Evolutionary conservation across 1,140 invertebrate genomes (phyloP).

Genomic region (Drosophila yakuba): DNA sequence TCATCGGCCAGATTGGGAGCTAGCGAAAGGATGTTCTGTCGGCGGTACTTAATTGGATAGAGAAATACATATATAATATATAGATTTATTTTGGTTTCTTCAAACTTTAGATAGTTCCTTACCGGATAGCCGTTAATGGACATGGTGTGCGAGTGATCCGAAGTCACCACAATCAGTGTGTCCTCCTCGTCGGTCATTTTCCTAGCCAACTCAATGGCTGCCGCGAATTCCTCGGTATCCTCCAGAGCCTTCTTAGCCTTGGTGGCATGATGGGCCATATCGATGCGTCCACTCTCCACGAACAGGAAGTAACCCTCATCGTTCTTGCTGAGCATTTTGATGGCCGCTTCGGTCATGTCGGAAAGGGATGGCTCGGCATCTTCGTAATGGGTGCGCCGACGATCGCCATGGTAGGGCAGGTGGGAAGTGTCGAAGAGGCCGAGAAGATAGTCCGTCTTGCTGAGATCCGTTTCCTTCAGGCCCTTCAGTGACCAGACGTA

Average conservation of each 20-base stretch:
- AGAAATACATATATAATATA: neutral
- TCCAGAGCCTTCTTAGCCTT: conserved; percentile 91
- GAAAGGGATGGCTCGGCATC: conserved; percentile 88
- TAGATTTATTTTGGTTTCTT: neutral
- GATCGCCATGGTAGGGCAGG: conserved; percentile 85
- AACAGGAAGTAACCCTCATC: conserved; percentile 94
- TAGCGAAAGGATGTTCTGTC: conserved; percentile 87
- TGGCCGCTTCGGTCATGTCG: conserved; percentile 93
- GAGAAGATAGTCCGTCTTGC: conserved; percentile 89
- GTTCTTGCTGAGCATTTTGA: conserved; percentile 91
- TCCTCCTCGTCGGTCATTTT: conserved; percentile 89
- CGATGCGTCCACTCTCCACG: conserved; percentile 94
- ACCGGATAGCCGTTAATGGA: conserved; percentile 89
- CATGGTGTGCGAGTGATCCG: conserved; percentile 93
- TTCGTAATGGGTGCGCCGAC: conserved; percentile 84
- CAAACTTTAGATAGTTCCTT: conserved; percentile 5
- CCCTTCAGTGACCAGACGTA: conserved; percentile 89
- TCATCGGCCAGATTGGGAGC: conserved; percentile 81
- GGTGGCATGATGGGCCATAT: conserved; percentile 93
- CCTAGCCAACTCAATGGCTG: conserved; percentile 89
- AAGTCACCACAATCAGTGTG: conserved; percentile 92
- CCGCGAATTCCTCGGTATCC: conserved; percentile 91
- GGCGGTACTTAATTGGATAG: conserved; percentile 80
- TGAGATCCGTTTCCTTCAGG: conserved; percentile 86
- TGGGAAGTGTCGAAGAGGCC: conserved; percentile 86